Base-by-base conservation (phyloP, 2,113 vertebrate genomes). In the Antechinus stuartii region DNA sequence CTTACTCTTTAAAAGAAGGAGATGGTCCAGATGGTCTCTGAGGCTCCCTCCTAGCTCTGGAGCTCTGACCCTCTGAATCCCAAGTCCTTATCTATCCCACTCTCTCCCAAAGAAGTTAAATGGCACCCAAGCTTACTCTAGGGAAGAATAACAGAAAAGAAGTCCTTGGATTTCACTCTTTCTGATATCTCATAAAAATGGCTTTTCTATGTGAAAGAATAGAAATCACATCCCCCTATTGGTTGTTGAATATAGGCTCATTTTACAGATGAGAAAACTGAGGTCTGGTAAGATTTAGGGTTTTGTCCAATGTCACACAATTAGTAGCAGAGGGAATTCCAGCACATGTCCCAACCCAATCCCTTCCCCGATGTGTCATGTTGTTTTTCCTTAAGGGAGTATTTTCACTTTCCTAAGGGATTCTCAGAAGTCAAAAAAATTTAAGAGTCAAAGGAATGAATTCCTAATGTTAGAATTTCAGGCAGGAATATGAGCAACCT, bases 401-500 rank as follows among this genome's bases (percentile, higher is more conserved):
- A 42, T 56, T 95, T 93, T 93, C 91, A 19, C 94, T 95, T 76
- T 95, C 89, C 46, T 92, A 0, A 42, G 35, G 35, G 6, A 84
- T 42, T 84, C 68, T 42, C 6, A 16, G 68, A 19, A 84, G 68
- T n/a, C 68, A 84, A 52, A 84, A 94, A 94, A 61, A 56, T 91
- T 93, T 55, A 47, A 42, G 91, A 92, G 54, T 27, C 53, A 90
- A 93, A 76, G 93, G 35, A 1, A 57, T 46, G 30, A 92, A 76
- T 56, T 76, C 49, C 54, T 95, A 84, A 56, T 89, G 30, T n/a
- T 92, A 89, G 30, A 55, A 50, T 91, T 94, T 92, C 57, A 95
- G 89, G 61, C 23, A 91, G 27, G 2, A 6, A 84, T 6, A 22
- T 26, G 42, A 84, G 61, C 61, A n/a, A 42, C n/a, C 42, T 22